Evolutionary conservation across 2,888 invertebrate genomes (phyloP).

Genomic region (Acholoe squamosa): DNA sequence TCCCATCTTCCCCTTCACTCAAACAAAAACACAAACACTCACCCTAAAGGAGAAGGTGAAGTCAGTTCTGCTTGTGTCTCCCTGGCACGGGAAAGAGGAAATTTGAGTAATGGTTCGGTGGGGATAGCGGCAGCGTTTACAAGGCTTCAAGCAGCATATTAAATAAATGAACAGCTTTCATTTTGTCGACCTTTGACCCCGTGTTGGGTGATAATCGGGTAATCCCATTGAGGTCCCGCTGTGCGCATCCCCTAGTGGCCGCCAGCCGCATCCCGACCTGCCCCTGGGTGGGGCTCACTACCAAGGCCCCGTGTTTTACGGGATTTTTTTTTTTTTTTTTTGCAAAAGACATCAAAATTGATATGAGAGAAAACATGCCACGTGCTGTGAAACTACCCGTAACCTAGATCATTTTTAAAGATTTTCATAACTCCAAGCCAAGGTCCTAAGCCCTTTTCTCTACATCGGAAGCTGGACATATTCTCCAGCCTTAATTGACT

Average conservation of each 20-base stretch:
- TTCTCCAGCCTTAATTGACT: too few species aligned
- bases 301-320: not conserved
- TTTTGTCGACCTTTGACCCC: conserved; percentile 53
- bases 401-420: too few species aligned
- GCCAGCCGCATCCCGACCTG: conserved; percentile 15
- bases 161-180: conserved; percentile 57
- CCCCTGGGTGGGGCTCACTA: not conserved
- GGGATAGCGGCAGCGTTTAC: not conserved
- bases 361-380: not conserved
- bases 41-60: not conserved
- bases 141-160: conserved; percentile 56
- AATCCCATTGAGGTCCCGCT: conserved; percentile 54
- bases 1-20: conserved; percentile 11
- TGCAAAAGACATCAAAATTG: not conserved
- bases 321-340: not conserved
- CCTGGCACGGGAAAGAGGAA: not conserved
- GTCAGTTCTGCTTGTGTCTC: not conserved
- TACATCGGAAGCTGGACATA: too few species aligned
- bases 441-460: too few species aligned
- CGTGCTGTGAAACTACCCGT: not conserved
- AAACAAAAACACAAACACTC: not conserved
- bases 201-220: conserved; percentile 17
- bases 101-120: conserved; percentile 4
- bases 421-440: too few species aligned
- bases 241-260: conserved; percentile 42